A percentile compares a stretch with the other conserved stretches of the same genome.
These are phyloP conservation scores for Dysidea cf. avara DNA, from an alignment of 37 sponge, comb jelly and placozoan species.

Conservation along the genomic window DNA sequence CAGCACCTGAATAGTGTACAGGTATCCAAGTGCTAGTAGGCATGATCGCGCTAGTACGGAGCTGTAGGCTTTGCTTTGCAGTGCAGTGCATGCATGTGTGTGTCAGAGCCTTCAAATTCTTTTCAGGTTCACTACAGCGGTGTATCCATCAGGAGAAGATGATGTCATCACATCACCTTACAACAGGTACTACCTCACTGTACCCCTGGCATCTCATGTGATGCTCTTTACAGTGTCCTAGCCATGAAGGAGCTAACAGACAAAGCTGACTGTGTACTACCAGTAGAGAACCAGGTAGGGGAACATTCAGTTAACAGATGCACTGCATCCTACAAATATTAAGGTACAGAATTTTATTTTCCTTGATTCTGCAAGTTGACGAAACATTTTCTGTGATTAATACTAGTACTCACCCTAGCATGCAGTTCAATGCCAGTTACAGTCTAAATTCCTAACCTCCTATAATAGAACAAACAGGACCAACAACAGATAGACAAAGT, in stretches of 20 bases:
- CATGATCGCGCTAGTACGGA: too few species aligned
- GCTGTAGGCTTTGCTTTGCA: too few species aligned
- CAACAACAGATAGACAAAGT: too few species aligned
- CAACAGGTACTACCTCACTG: slow-evolving; percentile 67
- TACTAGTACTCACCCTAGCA: neutral
- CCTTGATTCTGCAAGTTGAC: too few species aligned
- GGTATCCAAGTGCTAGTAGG: too few species aligned
- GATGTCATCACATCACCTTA: slow-evolving; percentile 99
- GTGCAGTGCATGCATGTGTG: slow-evolving; percentile 2
- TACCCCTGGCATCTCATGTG: neutral
- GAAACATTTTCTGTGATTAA: neutral
- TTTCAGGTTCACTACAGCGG: slow-evolving; percentile 78
- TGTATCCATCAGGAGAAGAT: slow-evolving; percentile 95
- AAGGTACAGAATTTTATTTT: too few species aligned
- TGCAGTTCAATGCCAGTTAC: neutral
- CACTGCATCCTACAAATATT: too few species aligned
- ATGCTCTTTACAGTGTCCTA: slow-evolving; percentile 60
- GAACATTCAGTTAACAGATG: too few species aligned
- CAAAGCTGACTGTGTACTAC: slow-evolving; percentile 94
- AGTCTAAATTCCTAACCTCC: too few species aligned
- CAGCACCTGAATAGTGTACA: too few species aligned
- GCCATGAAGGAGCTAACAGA: slow-evolving; percentile 87
- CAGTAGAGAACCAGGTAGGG: slow-evolving; percentile 97
- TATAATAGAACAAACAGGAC: too few species aligned
- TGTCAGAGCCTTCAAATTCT: neutral